Percentiles rank a stretch among this genome's conserved stretches.
phyloP scores from a whole-genome alignment of 2,888 invertebrate species.

The Xestia c-nigrum region DNA sequence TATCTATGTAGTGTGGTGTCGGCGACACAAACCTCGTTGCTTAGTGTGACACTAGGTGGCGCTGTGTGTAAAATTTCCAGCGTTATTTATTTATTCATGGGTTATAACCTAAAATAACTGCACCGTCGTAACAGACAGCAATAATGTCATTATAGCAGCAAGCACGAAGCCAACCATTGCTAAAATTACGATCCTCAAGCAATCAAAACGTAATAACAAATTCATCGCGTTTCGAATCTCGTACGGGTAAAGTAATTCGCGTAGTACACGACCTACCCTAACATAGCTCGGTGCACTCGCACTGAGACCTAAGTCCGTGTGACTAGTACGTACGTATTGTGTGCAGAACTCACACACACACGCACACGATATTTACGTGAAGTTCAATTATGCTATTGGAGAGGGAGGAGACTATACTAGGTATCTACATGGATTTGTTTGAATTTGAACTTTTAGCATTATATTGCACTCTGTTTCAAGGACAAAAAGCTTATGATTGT shows the following conservation, averaged over 20 bases:
- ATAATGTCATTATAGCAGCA: constrained; percentile 14
- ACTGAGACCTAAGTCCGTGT: constrained; percentile 72
- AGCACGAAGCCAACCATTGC: neutral
- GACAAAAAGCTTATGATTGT: constrained; percentile 40
- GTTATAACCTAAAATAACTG: neutral
- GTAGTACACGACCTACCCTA: constrained; percentile 77
- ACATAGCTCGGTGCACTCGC: constrained; percentile 75
- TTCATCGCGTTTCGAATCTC: constrained; percentile 54
- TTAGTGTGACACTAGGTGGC: no score
- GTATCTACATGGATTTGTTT: constrained; percentile 48
- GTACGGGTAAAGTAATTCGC: constrained; percentile 28
- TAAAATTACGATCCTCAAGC: constrained; percentile 26
- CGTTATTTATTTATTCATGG: neutral
- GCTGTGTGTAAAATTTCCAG: no score
- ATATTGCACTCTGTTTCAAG: constrained; percentile 55
- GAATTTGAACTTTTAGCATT: constrained; percentile 59
- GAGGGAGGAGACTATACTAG: constrained; percentile 62
- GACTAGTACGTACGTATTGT: constrained; percentile 64
- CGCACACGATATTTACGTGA: constrained; percentile 72
- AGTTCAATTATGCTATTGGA: constrained; percentile 80
- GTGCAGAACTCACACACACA: constrained; percentile 67
- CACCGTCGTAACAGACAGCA: neutral
- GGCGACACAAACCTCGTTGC: no score
- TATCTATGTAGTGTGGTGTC: no score
- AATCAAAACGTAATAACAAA: constrained; percentile 51